A percentile compares a stretch with the other conserved stretches of the same genome.
Conservation (phyloP, 2,888 invertebrate genomes). For the Amphimallon solstitiale region DNA sequence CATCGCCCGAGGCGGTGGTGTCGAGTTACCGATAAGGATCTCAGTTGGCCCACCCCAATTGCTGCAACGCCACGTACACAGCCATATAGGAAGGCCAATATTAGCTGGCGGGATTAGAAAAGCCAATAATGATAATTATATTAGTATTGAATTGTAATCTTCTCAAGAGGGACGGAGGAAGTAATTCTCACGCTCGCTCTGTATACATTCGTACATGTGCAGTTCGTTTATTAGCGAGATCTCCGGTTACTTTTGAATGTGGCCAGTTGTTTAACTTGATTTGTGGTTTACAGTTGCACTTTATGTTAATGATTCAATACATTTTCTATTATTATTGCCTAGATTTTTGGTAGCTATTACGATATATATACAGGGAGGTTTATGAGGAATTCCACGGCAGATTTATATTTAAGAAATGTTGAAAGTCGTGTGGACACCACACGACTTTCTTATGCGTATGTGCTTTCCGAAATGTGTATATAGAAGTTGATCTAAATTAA, state of each 20-base stretch:
- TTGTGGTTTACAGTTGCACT: conserved; percentile 21
- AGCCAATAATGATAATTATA: conserved; percentile 65
- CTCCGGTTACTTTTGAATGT: conserved; percentile 23
- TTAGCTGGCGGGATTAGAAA: conserved; percentile 60
- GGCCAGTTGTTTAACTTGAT: conserved; percentile 33
- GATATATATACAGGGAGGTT: too few relatives aligned
- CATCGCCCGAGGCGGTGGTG: conserved; percentile 54
- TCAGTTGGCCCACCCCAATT: conserved; percentile 45
- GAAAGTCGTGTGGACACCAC: too few relatives aligned
- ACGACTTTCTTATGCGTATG: too few relatives aligned
- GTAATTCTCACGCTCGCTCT: conserved; percentile 56
- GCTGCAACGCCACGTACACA: not conserved
- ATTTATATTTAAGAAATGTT: too few relatives aligned
- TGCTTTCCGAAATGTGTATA: too few relatives aligned
- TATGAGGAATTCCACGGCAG: too few relatives aligned
- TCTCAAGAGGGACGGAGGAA: conserved; percentile 39
- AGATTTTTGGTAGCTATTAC: too few relatives aligned
- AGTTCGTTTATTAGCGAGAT: conserved; percentile 20
- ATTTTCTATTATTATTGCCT: too few relatives aligned
- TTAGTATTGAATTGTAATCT: conserved; percentile 64
- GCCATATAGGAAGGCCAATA: conserved; percentile 41
- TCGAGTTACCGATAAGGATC: conserved; percentile 59
- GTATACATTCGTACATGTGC: not conserved
- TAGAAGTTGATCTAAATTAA: too few relatives aligned
- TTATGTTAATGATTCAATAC: not conserved